phyloP scores from a whole-genome alignment of 2,888 invertebrate genomes.

The Acrobasis consociella region DNA sequence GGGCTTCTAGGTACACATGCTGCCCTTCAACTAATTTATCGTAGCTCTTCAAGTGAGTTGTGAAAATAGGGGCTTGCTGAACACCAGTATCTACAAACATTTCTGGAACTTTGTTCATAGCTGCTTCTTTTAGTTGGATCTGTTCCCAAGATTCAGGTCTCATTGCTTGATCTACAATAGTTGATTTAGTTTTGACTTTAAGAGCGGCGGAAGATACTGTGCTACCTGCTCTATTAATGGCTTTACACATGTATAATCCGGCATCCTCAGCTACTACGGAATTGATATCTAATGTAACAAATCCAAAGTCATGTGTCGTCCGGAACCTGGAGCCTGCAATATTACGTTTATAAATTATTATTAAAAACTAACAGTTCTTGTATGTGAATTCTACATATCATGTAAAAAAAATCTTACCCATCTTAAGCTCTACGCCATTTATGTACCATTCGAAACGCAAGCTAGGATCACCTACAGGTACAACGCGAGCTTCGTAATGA shows the following conservation, averaged over 20 bases:
- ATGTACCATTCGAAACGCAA: constrained; percentile 97
- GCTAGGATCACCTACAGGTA: constrained; percentile 96
- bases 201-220: constrained; percentile 95
- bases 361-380: too few relatives aligned
- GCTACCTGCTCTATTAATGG: constrained; percentile 96
- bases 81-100: constrained; percentile 93
- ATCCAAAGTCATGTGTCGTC: constrained; percentile 96
- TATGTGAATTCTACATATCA: too few relatives aligned
- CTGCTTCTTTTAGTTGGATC: constrained; percentile 95
- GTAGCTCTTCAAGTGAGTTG: constrained; percentile 93
- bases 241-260: constrained; percentile 96
- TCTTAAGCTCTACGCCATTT: constrained; percentile 95
- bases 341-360: constrained; percentile 21
- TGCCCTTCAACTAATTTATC: constrained; percentile 94
- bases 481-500: constrained; percentile 95
- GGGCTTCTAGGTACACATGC: constrained; percentile 93
- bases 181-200: constrained; percentile 92
- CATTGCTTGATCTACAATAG: constrained; percentile 91
- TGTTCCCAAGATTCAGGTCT: constrained; percentile 97
- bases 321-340: constrained; percentile 91
- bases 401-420: constrained; percentile 83
- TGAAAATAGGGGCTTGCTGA: constrained; percentile 97
- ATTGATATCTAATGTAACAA: constrained; percentile 95
- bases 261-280: constrained; percentile 94
- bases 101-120: constrained; percentile 94